phyloP scores from a whole-genome alignment of 1,140 invertebrate species.

The Apolygus lucorum region DNA sequence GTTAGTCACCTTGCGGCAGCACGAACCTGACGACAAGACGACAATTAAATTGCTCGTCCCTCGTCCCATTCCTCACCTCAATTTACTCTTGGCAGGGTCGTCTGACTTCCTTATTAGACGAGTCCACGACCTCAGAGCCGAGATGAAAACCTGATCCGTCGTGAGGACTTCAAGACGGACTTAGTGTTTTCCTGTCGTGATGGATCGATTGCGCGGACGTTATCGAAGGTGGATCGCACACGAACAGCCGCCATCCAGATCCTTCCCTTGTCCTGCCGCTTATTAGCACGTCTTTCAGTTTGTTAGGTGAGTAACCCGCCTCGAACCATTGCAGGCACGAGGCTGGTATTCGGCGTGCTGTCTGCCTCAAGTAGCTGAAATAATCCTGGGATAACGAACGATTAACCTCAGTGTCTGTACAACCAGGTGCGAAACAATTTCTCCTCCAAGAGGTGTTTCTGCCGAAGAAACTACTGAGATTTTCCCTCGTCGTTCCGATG shows the following conservation, averaged over 20 bases:
- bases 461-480: too few relatives aligned
- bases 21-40: neutral
- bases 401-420: too few relatives aligned
- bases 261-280: neutral
- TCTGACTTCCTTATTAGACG: neutral
- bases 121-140: neutral
- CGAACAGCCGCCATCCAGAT: neutral
- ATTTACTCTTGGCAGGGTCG: neutral
- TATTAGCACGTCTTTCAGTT: constrained; percentile 1
- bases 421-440: too few relatives aligned
- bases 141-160: neutral
- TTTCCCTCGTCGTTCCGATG: too few relatives aligned
- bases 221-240: neutral
- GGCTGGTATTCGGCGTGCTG: too few relatives aligned
- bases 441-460: too few relatives aligned
- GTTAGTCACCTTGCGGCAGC: neutral
- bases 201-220: neutral
- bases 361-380: too few relatives aligned
- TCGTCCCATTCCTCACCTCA: neutral
- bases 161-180: neutral
- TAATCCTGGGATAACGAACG: too few relatives aligned
- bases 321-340: too few relatives aligned
- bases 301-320: too few relatives aligned
- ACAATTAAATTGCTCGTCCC: neutral
- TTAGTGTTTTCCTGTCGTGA: neutral